Evolutionary conservation across 1,140 invertebrate species (phyloP).

Genomic region (Paramacrobiotus metropolitanus): DNA sequence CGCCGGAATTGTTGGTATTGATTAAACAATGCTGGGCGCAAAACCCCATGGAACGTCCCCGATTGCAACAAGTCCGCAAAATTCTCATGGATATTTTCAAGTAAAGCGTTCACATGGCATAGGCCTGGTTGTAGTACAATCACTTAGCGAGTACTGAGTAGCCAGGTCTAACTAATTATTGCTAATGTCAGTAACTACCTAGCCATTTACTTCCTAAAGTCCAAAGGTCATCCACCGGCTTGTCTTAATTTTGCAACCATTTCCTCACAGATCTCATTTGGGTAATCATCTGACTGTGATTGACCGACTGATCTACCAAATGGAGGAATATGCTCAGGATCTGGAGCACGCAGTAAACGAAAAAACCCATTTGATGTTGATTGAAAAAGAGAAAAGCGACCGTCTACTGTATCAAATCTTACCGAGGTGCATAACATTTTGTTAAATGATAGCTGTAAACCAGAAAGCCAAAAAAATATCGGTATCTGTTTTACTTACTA

Average conservation of each 20-base stretch:
- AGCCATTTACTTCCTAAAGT: no score
- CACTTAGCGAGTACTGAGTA: neutral
- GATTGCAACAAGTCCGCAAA: no score
- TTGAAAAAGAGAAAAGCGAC: neutral
- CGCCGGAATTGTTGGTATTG: neutral
- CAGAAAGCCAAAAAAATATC: neutral
- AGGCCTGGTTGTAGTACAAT: neutral
- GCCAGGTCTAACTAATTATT: neutral
- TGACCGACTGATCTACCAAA: neutral
- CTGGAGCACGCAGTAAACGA: neutral
- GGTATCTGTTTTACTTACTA: neutral
- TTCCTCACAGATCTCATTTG: neutral
- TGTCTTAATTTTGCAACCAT: neutral
- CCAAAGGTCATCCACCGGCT: no score
- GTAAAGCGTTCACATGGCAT: neutral
- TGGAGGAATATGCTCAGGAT: neutral
- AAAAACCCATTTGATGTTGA: neutral
- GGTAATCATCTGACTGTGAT: neutral
- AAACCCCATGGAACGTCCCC: neutral
- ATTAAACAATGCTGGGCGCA: neutral
- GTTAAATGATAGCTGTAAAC: neutral
- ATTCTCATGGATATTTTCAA: neutral
- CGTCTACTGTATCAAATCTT: neutral
- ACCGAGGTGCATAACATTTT: neutral
- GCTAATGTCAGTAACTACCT: neutral